Evolutionary conservation across 2,113 vertebrate genomes (phyloP).

Genomic region (Nycticorax nycticorax): DNA sequence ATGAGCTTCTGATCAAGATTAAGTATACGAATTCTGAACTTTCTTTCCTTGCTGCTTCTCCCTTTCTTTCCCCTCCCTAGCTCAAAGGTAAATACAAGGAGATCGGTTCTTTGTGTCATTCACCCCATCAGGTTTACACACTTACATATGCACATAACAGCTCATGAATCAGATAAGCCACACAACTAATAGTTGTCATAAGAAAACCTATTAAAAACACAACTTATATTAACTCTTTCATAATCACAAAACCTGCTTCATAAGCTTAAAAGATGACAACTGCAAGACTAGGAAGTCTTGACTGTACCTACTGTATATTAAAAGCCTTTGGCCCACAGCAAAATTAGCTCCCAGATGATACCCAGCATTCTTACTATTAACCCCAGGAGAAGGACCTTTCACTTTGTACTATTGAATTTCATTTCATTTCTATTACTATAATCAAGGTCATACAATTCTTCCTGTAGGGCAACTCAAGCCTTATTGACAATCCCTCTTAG

Average conservation of each 20-base stretch:
- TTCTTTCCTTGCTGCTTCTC: not conserved
- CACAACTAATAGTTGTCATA: not conserved
- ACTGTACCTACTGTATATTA: not conserved
- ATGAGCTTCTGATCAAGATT: not conserved
- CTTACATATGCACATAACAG: accelerated
- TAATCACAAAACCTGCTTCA: not conserved
- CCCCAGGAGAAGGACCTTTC: not conserved
- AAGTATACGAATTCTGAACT: not conserved
- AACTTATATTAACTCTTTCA: not conserved
- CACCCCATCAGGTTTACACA: not conserved
- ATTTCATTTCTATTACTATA: not conserved
- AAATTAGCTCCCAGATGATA: not conserved
- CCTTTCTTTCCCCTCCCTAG: not conserved
- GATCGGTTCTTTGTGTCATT: accelerated
- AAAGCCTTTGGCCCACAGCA: not conserved
- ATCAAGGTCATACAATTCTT: not conserved
- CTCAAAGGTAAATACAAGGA: not conserved
- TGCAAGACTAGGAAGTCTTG: not conserved
- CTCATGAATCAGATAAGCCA: not conserved
- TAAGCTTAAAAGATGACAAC: not conserved
- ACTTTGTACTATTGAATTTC: not conserved
- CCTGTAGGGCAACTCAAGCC: not conserved
- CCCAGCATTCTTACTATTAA: not conserved
- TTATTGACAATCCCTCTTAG: not conserved
- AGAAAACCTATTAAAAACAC: not conserved